These are phyloP conservation scores for Ptiloglossa arizonensis DNA, from an alignment of 1,140 invertebrate species.

Conservation along the genomic window DNA sequence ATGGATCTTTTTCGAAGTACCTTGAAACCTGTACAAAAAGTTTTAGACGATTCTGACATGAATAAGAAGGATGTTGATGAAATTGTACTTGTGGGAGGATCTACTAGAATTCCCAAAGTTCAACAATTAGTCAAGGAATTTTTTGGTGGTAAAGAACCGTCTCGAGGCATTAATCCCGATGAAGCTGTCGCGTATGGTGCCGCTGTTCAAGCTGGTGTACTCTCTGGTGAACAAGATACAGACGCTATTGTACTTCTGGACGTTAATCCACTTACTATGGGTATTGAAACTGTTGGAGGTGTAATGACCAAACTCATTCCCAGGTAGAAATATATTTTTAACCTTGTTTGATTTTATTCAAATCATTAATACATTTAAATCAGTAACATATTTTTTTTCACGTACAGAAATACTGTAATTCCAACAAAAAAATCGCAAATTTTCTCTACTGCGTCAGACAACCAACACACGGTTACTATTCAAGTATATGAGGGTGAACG, in stretches of 20 bases:
- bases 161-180: constrained; percentile 98
- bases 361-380: constrained; percentile 10
- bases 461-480: constrained; percentile 99
- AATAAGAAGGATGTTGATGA: constrained; percentile 99
- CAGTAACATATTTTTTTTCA: neutral
- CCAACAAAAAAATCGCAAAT: constrained; percentile 99
- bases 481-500: constrained; percentile 99
- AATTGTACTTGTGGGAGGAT: constrained; percentile 99
- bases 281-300: constrained; percentile 99
- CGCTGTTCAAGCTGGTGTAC: constrained; percentile 97
- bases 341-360: neutral
- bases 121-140: constrained; percentile 99
- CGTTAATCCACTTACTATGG: constrained; percentile 98
- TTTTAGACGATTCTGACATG: constrained; percentile 98
- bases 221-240: constrained; percentile 95
- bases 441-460: constrained; percentile 99
- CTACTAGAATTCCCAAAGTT: constrained; percentile 99
- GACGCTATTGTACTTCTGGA: constrained; percentile 98
- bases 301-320: constrained; percentile 99
- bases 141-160: constrained; percentile 99
- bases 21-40: constrained; percentile 99
- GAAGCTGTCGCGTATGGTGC: constrained; percentile 99
- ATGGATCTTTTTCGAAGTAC: constrained; percentile 99
- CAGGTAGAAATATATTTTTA: constrained; percentile 65
- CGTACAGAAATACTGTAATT: constrained; percentile 95